Evolutionary conservation across 2,797 vertebrate species (phyloP).

Genomic region (Argentina silus): DNA sequence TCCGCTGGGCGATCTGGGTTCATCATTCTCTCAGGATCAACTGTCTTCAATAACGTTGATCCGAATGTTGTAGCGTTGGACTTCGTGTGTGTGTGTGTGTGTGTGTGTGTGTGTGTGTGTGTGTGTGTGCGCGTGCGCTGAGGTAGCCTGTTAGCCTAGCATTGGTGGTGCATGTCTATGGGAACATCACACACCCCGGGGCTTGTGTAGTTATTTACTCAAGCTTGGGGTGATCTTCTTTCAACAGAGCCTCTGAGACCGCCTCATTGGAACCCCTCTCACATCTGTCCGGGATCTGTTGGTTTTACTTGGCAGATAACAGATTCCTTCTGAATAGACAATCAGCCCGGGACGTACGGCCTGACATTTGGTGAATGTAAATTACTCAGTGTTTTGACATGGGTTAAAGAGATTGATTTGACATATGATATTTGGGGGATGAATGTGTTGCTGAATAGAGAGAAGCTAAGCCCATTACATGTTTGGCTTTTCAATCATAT

Average conservation of each 20-base stretch:
- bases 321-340: constrained; percentile 23
- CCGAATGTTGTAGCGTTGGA: constrained; percentile 24
- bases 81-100: constrained; percentile 23
- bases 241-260: too few species aligned
- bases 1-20: constrained; percentile 46
- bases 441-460: background rate
- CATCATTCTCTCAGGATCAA: constrained; percentile 20
- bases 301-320: constrained; percentile 35
- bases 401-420: constrained; percentile 35
- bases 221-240: constrained; percentile 3
- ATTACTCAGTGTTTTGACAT: constrained; percentile 23
- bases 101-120: constrained; percentile 20
- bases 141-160: background rate
- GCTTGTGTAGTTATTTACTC: constrained; percentile 3
- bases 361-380: constrained; percentile 24
- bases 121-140: constrained; percentile 1
- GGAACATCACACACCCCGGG: background rate
- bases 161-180: background rate
- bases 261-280: background rate
- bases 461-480: constrained; percentile 14
- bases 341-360: constrained; percentile 11
- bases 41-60: constrained; percentile 36
- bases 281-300: constrained; percentile 30
- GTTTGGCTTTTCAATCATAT: constrained; percentile 35
- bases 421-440: constrained; percentile 43